These are phyloP conservation scores for Basileuterus tristriatus DNA, from an alignment of 2,797 vertebrate species.

Conservation along the genomic window DNA sequence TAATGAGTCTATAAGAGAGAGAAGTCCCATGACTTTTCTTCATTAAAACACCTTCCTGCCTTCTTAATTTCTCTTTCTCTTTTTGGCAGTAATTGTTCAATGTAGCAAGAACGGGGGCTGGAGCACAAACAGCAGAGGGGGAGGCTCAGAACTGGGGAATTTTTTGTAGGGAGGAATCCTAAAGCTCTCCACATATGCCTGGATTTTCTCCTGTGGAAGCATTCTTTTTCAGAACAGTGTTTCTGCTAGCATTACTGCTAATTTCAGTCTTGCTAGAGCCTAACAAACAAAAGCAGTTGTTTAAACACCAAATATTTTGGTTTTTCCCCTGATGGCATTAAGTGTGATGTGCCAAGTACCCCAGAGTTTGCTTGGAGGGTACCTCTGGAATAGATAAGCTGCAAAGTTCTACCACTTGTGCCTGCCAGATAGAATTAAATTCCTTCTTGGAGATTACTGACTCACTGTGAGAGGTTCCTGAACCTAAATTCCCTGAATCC, in stretches of 20 bases:
- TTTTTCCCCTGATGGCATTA: neutral
- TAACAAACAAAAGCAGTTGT: neutral
- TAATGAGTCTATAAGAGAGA: neutral
- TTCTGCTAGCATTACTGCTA: neutral
- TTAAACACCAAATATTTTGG: neutral
- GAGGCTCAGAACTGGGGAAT: neutral
- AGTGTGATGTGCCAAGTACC: neutral
- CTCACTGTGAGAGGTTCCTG: neutral
- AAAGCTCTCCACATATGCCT: neutral
- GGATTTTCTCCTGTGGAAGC: neutral
- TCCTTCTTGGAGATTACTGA: neutral
- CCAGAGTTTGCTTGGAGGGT: neutral
- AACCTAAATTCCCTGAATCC: neutral
- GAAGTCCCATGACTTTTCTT: neutral
- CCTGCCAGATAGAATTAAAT: neutral
- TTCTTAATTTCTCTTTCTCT: neutral
- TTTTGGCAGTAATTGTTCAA: neutral
- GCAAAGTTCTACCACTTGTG: neutral
- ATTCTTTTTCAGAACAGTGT: neutral
- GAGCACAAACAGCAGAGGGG: neutral
- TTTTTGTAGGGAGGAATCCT: neutral
- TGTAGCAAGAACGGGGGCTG: neutral
- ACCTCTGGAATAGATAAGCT: neutral
- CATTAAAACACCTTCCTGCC: neutral
- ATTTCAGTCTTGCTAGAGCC: neutral